Percentiles rank a stretch among this genome's conserved stretches.
phyloP scores from a whole-genome alignment of 2,797 vertebrate species.

The Nannoperca obscura region DNA sequence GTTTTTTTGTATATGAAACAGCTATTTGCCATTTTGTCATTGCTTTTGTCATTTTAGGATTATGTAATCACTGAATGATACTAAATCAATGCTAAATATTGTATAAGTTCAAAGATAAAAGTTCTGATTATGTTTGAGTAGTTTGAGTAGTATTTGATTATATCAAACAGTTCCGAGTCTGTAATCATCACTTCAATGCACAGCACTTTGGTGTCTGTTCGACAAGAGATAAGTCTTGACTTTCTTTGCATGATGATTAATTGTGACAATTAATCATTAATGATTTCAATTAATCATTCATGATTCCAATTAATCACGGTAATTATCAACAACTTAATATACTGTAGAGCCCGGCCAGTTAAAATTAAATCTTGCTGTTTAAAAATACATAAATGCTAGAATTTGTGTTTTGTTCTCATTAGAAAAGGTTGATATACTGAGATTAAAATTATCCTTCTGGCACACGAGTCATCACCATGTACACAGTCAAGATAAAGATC shows the following conservation, averaged over 20 bases:
- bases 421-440: constrained; percentile 46
- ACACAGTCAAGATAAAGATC: constrained; percentile 61
- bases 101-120: constrained; percentile 8
- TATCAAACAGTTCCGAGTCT: constrained; percentile 19
- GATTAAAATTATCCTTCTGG: constrained; percentile 41
- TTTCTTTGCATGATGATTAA: constrained; percentile 61
- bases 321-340: constrained; percentile 67
- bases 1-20: constrained; percentile 2
- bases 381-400: constrained; percentile 56
- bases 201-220: constrained; percentile 31
- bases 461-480: constrained; percentile 37
- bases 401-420: constrained; percentile 59
- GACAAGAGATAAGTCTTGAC: constrained; percentile 44
- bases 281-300: constrained; percentile 58
- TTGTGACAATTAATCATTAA: constrained; percentile 57
- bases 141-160: constrained; percentile 8
- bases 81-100: neutral
- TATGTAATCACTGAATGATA: constrained; percentile 12
- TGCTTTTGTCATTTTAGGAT: constrained; percentile 12
- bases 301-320: constrained; percentile 58
- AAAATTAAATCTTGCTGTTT: constrained; percentile 46
- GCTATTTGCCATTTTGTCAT: neutral
- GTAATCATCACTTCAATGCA: constrained; percentile 22
- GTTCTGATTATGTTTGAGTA: constrained; percentile 22
- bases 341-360: constrained; percentile 47